Conservation (phyloP, 2,797 vertebrate genomes). For the Acanthurus lineatus region DNA sequence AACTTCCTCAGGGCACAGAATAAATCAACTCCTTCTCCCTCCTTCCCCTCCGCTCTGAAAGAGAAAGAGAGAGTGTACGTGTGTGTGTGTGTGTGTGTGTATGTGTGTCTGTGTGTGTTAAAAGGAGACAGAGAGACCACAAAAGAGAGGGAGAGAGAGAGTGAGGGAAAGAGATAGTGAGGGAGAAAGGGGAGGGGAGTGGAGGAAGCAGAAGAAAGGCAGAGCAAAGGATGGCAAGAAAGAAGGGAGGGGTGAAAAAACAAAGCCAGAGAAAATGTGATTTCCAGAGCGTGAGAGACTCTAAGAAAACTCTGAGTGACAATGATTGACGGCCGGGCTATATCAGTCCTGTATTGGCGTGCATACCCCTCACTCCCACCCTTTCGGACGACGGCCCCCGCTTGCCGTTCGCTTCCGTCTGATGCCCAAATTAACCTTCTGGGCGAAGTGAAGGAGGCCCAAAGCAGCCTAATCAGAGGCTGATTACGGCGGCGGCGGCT, state of each 20-base stretch:
- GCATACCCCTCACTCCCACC: conserved; percentile 64
- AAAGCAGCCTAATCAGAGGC: conserved; percentile 99
- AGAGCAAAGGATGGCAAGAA: conserved; percentile 70
- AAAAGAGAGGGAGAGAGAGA: conserved; percentile 42
- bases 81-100: conserved; percentile 29
- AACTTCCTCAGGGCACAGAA: conserved; percentile 99
- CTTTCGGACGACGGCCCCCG: conserved; percentile 82
- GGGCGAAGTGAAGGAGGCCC: conserved; percentile 99
- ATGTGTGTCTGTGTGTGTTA: conserved; percentile 21
- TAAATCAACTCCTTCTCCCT: conserved; percentile 95
- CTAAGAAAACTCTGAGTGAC: conserved; percentile 91
- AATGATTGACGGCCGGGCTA: conserved; percentile 98
- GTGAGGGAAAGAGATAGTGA: conserved; percentile 54
- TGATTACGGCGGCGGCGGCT: conserved; percentile 99
- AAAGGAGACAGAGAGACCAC: conserved; percentile 44
- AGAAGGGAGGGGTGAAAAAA: conserved; percentile 74
- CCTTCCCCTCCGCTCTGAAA: conserved; percentile 71
- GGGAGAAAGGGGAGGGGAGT: conserved; percentile 41
- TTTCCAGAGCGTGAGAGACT: conserved; percentile 95
- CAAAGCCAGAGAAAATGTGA: conserved; percentile 89
- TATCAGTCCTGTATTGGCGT: conserved; percentile 91
- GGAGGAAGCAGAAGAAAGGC: conserved; percentile 48
- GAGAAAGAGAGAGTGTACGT: conserved; percentile 69
- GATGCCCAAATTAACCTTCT: conserved; percentile 99
- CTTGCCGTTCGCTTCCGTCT: conserved; percentile 90